A percentile compares a stretch with the other conserved stretches of the same genome.
Evolutionary conservation across 2,888 invertebrate genomes (phyloP).

Genomic region (Oxycera nigricornis): DNA sequence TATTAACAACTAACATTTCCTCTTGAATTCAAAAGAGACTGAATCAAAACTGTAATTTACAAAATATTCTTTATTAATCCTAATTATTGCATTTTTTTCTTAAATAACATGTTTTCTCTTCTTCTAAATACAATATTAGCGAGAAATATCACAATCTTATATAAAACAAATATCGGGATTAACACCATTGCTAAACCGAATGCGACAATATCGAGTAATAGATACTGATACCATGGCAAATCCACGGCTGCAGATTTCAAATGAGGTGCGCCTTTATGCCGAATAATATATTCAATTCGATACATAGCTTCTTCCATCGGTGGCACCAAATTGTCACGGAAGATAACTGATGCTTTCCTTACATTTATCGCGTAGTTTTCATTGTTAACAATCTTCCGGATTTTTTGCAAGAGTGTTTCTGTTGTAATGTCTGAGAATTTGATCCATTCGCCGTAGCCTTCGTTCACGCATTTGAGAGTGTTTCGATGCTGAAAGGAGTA

Average conservation of each 20-base stretch:
- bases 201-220: constrained; percentile 64
- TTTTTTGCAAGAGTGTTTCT: constrained; percentile 55
- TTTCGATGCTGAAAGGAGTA: constrained; percentile 54
- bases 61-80: no score
- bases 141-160: background rate
- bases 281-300: constrained; percentile 68
- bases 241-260: constrained; percentile 60
- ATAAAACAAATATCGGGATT: background rate
- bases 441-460: constrained; percentile 59
- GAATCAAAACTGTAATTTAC: no score
- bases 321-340: constrained; percentile 65
- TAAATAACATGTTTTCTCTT: constrained; percentile 9
- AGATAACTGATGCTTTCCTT: constrained; percentile 62
- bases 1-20: no score
- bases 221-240: constrained; percentile 60
- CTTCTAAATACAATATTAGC: background rate
- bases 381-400: constrained; percentile 58
- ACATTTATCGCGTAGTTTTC: constrained; percentile 60
- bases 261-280: constrained; percentile 60
- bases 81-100: constrained; percentile 9
- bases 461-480: constrained; percentile 57
- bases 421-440: constrained; percentile 58
- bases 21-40: no score
- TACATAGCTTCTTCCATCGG: constrained; percentile 67
- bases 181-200: constrained; percentile 51